Base-by-base conservation (phyloP, 2,888 invertebrate species). In the Portevinia maculata region DNA sequence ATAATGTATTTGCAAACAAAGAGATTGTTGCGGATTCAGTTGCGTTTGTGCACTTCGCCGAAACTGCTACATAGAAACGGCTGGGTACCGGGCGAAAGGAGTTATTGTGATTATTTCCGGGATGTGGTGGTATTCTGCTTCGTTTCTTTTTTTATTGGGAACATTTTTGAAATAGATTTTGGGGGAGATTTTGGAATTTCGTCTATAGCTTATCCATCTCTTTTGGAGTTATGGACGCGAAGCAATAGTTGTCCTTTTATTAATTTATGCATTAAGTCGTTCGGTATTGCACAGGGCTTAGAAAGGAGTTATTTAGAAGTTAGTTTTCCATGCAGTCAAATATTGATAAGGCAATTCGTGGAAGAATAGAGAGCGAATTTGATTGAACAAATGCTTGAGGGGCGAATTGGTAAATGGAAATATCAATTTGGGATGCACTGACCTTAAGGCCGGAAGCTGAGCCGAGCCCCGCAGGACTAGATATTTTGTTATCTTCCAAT, bases 31-130 rank as follows among this genome's bases (percentile, higher is more conserved):
- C 21, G 52, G 13, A 55, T 55, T 41, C 32, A 39, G 48, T 60
- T 39, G n/a, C n/a, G n/a, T n/a, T n/a, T n/a, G n/a, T 44, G n/a
- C 8, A 7, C 1, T 6, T 13, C 1, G 37, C 37, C 65, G 57
- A 52, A 73, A 46, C 64, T 32, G 15, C 11, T 48, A 57, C 19
- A 19, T 48, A 9, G 32, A 1, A 8, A 5, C 4, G 30, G 3
- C 7, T 15, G 3, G n/a, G n/a, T n/a, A n/a, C n/a, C 6, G 13
- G 24, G 15, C 13, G 28, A 15, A 4, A 30, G 30, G 15, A 44
- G 8, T 50, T 19, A 17, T 21, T 73, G 9, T 73, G 44, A 78
- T 65, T 65, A 73, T 64, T 65, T 73, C 78, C 73, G 65, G 52
- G 41, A 30, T 62, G 19, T 19, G 13, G 13, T 24, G 8, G 4